These are phyloP conservation scores for Mus musculus DNA, from an alignment of 2,113 vertebrate species.

Conservation along the genomic window DNA sequence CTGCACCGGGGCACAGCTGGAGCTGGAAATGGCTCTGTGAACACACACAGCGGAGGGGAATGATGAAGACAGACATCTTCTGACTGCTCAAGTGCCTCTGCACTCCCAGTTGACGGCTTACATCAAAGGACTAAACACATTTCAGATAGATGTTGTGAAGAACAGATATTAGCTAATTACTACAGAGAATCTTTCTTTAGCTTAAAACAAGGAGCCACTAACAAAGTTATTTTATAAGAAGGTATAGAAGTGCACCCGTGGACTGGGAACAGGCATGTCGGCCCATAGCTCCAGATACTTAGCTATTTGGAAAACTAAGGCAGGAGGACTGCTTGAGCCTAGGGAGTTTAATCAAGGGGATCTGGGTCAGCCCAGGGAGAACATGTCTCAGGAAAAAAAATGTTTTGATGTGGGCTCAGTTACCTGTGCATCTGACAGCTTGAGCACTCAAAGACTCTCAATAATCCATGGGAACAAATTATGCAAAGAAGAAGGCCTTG, in stretches of 20 bases:
- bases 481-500: background rate
- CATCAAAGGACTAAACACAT: background rate
- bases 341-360: background rate
- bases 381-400: background rate
- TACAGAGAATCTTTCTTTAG: constrained; percentile 29
- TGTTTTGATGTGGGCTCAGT: background rate
- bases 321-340: background rate
- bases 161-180: background rate
- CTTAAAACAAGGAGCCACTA: constrained; percentile 22
- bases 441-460: background rate
- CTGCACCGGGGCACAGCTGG: constrained; percentile 98
- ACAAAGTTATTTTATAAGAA: constrained; percentile 13
- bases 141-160: background rate
- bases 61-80: background rate
- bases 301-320: background rate
- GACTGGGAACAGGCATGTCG: background rate
- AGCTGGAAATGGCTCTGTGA: constrained; percentile 98
- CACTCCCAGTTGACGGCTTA: background rate
- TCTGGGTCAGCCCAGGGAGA: background rate
- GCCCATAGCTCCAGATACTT: background rate
- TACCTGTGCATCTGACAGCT: background rate
- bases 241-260: background rate
- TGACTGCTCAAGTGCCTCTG: background rate
- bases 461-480: background rate
- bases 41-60: constrained; percentile 73